Base-by-base conservation (phyloP, 92 coral and sea anemone species). In the Porites cylindrica region DNA sequence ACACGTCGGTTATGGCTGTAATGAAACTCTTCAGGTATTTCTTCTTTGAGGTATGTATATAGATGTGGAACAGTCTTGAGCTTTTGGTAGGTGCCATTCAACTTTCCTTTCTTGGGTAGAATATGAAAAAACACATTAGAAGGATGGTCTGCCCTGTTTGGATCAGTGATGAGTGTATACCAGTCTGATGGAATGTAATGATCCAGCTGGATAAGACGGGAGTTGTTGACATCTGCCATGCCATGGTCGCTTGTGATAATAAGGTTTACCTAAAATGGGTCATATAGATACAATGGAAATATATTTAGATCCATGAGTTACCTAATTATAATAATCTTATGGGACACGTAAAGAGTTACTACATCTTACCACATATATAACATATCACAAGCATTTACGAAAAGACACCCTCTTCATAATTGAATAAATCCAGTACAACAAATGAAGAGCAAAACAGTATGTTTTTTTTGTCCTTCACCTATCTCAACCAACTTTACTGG, bases 191-290 rank as follows among this genome's bases (percentile, higher is more conserved):
- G 32, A 29, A 29, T 29, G 32, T 29, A 29, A 29, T 29, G 1
- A 29, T 29, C 32, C 32, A 29, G 32, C 32, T 29, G 32, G 32
- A 29, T 29, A 19, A 90, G 47, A 23, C 66, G 88, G 23, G 91
- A 83, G 29, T 64, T 51, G 70, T 94, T 90, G 47, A 97, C 87
- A 60, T 54, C 83, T 0, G 99, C 85, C 99, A 97, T 97, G 51
- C 98, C 99, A 86, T 97, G 99, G 81, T 97, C 99, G 90, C 99
- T 97, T 7, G 99, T 97, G 64, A 97, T 82, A 54, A 97, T 92
- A 61, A 97, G 62, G 66, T 97, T 93, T 11, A 97, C 96, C 99
- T 97, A 90, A 17, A 62, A 29, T 29, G 32, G 32, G 32, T 29
- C 32, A 29, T 29, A 29, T 1, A 29, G 1, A 29, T 29, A 29